Evolutionary conservation across 2,797 vertebrate species (phyloP).

Genomic region (Pampus argenteus): DNA sequence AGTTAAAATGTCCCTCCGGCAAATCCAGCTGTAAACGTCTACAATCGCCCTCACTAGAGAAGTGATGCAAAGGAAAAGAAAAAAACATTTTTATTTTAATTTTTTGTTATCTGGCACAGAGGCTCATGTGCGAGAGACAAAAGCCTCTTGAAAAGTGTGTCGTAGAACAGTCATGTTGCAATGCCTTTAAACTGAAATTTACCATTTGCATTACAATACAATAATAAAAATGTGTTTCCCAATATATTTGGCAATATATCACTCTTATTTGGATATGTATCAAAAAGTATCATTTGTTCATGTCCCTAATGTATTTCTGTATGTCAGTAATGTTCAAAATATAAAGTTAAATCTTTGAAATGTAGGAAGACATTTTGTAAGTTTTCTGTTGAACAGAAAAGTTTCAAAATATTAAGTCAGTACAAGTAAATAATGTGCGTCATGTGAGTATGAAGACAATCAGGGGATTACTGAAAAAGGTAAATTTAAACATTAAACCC

Average conservation of each 20-base stretch:
- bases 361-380: slow-evolving; percentile 45
- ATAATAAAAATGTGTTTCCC: slow-evolving; percentile 37
- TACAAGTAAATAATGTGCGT: slow-evolving; percentile 6
- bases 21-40: slow-evolving; percentile 50
- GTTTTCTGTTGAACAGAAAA: slow-evolving; percentile 23
- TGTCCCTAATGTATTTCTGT: slow-evolving; percentile 8
- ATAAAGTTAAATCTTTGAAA: slow-evolving; percentile 39
- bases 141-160: slow-evolving; percentile 71
- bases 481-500: slow-evolving; percentile 34
- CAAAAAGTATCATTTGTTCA: slow-evolving; percentile 33
- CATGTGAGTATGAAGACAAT: slow-evolving; percentile 41
- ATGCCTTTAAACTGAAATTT: slow-evolving; percentile 52
- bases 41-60: slow-evolving; percentile 39
- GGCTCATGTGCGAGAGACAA: slow-evolving; percentile 58
- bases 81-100: no score
- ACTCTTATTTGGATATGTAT: slow-evolving; percentile 38
- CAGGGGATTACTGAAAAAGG: neutral
- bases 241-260: slow-evolving; percentile 67
- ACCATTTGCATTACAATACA: slow-evolving; percentile 17
- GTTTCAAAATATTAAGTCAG: slow-evolving; percentile 25
- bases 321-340: slow-evolving; percentile 42
- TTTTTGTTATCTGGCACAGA: slow-evolving; percentile 62
- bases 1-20: slow-evolving; percentile 26
- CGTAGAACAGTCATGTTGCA: slow-evolving; percentile 45
- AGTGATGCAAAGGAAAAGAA: slow-evolving; percentile 41